Conservation (phyloP, 1,140 invertebrate species). For the Trichoplusia ni region DNA sequence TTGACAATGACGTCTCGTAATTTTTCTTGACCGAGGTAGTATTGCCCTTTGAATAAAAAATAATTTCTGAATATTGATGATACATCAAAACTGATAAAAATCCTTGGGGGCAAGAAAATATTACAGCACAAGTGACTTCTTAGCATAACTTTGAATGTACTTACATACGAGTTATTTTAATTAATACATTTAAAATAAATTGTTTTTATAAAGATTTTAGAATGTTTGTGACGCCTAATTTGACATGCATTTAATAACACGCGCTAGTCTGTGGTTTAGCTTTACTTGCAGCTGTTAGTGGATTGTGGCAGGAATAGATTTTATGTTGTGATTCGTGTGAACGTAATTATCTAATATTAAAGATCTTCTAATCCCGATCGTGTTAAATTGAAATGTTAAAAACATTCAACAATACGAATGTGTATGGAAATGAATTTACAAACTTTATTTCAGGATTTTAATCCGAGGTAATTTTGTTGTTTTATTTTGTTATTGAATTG, state of each 20-base stretch:
- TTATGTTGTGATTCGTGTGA: constrained; percentile 26
- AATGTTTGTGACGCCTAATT: neutral
- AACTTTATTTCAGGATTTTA: constrained; percentile 95
- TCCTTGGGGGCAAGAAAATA: no score
- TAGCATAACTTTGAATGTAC: no score
- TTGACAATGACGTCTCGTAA: no score
- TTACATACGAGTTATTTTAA: no score
- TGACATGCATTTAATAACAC: neutral
- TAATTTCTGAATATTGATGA: no score
- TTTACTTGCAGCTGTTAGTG: constrained; percentile 1
- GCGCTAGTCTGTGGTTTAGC: neutral
- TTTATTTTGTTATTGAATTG: constrained; percentile 28
- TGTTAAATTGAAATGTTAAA: constrained; percentile 52
- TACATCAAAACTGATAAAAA: no score
- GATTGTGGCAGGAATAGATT: constrained; percentile 10
- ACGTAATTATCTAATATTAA: constrained; percentile 1
- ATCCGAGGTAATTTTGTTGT: constrained; percentile 88
- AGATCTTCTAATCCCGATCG: neutral
- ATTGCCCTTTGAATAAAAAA: no score
- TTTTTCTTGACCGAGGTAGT: no score
- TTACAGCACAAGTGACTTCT: no score
- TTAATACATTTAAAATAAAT: no score
- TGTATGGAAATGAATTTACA: constrained; percentile 91
- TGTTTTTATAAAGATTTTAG: no score
- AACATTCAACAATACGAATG: constrained; percentile 51